Evolutionary conservation across 1,140 invertebrate species (phyloP).

Genomic region (Cydia fagiglandana): DNA sequence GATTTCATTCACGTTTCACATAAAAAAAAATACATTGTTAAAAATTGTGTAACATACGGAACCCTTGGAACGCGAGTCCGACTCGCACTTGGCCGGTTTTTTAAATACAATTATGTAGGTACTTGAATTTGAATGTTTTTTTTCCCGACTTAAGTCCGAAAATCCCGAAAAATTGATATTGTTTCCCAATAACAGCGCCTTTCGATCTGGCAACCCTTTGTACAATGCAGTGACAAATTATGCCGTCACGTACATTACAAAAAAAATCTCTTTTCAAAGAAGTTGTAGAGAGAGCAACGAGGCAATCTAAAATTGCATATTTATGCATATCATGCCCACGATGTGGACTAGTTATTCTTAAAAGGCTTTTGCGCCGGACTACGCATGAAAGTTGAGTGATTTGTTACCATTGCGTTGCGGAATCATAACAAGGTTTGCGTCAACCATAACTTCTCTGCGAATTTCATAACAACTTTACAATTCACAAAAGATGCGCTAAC

Average conservation of each 20-base stretch:
- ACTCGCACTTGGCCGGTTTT: too few species aligned
- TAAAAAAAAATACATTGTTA: too few species aligned
- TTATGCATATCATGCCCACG: constrained; percentile 26
- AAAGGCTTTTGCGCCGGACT: constrained; percentile 13
- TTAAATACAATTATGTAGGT: too few species aligned
- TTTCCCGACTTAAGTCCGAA: too few species aligned
- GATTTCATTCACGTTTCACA: too few species aligned
- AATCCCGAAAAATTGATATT: too few species aligned
- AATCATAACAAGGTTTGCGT: constrained; percentile 25
- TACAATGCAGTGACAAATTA: neutral
- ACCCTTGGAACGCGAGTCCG: too few species aligned
- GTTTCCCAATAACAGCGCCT: too few species aligned
- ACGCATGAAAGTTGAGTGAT: constrained; percentile 15
- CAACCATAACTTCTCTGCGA: neutral
- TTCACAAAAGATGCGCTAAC: neutral
- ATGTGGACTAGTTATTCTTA: constrained; percentile 3
- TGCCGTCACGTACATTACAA: neutral
- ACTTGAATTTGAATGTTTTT: too few species aligned
- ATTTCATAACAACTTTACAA: constrained; percentile 16
- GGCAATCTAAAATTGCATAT: constrained; percentile 15
- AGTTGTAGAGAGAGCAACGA: neutral
- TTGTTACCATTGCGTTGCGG: constrained; percentile 25
- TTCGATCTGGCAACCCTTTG: too few species aligned
- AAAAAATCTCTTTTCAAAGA: neutral
- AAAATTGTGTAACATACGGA: too few species aligned